Evolutionary conservation across 2,888 invertebrate species (phyloP), one percentile per base, ranked within the genome.

Genomic region (Scaeva pyrastri): DNA sequence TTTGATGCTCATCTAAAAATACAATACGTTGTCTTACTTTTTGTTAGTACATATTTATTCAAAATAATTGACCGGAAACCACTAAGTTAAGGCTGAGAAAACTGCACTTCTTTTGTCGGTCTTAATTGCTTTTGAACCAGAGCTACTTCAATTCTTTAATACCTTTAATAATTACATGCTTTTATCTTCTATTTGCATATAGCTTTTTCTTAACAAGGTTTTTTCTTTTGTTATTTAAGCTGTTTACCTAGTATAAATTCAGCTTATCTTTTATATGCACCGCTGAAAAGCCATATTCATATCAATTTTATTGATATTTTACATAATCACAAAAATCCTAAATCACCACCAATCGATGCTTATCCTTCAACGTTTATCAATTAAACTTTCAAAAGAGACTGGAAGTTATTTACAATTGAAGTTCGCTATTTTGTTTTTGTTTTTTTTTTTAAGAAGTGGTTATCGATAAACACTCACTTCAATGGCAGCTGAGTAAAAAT

Each of bases 331-430:
- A 21, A 23, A 23, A n/a, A n/a, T 41, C 41, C 39, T 23, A 19
- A 62, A 48, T 48, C 19, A 66, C 48, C 48, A 48, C 48, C 48
- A 48, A 31, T 48, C 14, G 31, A 36, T 31, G 31, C 48, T 36
- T 31, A 66, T 66, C 66, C 66, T 66, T 62, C 62, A 62, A 48
- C 19, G 48, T 66, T 66, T 48, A 66, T 66, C 45, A 66, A 48
- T 66, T 66, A 66, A 48, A 36, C 66, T 66, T 66, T 66, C 66
- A 48, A 45, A 66, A 48, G 14, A 36, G 31, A 48, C 48, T 14
- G 66, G 48, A 48, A 66, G 14, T 12, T 64, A 64, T 64, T 16
- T 31, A 19, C 31, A 48, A 10, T 10, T 64, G 4, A 16, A 14
- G 11, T n/a, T n/a, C n/a, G n/a, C n/a, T n/a, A n/a, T n/a, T n/a